Percentiles rank a stretch among this genome's conserved stretches.
These are phyloP conservation scores for Pristionchus maxplancki DNA, from an alignment of 2,888 invertebrate genomes.

Conservation along the genomic window DNA sequence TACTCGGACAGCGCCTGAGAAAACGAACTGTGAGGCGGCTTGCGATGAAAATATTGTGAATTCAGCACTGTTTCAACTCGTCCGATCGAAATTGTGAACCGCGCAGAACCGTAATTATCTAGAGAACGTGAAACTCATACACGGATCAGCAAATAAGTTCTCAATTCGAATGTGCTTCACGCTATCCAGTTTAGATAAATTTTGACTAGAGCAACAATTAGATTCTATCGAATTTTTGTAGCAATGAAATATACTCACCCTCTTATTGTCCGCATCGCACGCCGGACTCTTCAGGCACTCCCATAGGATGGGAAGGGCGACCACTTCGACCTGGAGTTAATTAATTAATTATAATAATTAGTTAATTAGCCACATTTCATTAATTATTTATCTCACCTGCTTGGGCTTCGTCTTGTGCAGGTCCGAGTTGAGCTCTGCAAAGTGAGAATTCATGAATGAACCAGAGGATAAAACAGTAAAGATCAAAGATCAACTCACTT, in stretches of 20 bases:
- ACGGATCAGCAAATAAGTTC: too few relatives aligned
- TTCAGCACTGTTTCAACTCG: too few relatives aligned
- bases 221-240: too few relatives aligned
- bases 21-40: background rate
- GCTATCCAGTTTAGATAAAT: too few relatives aligned
- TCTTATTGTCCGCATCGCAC: conserved; percentile 62
- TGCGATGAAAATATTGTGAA: background rate
- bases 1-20: conserved; percentile 38
- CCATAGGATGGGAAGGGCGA: conserved; percentile 62
- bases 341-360: background rate
- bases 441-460: too few relatives aligned
- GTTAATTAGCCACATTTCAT: background rate
- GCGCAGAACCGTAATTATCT: too few relatives aligned
- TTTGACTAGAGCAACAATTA: too few relatives aligned
- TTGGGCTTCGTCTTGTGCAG: conserved; percentile 61
- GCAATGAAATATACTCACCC: too few relatives aligned
- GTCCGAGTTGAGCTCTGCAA: conserved; percentile 59
- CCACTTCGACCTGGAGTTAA: conserved; percentile 56
- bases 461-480: too few relatives aligned
- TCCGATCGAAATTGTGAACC: too few relatives aligned
- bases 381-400: conserved; percentile 49
- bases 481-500: conserved; percentile 47
- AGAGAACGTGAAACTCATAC: background rate
- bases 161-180: too few relatives aligned
- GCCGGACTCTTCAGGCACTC: conserved; percentile 58